Base-by-base conservation (phyloP, 2,113 vertebrate genomes). In the Leptobrachium leishanense region DNA sequence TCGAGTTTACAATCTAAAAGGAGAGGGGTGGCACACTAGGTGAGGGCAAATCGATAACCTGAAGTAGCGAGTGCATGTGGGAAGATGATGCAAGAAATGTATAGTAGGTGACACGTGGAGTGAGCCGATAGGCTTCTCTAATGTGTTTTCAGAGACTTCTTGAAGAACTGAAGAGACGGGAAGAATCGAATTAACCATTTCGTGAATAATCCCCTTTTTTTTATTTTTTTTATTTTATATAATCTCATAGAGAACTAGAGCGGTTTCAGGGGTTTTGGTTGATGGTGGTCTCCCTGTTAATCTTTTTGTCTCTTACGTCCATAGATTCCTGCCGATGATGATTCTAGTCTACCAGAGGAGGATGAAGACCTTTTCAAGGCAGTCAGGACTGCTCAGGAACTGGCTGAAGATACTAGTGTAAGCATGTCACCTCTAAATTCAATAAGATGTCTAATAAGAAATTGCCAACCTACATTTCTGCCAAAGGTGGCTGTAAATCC, bases 321-420 rank as follows among this genome's bases (percentile, higher is more conserved):
- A 77, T 79, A 94, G 93, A 84, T 94, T 42, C 81, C 86, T 82
- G 64, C 83, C 5, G 91, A 90, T 68, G 94, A 95, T 44, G 90
- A 94, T 2, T 80, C 85, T 54, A 89, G 89, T 77, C 74, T 92
- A 67, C 84, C 82, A 10, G 93, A 95, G 65, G 93, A 87, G 13
- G 95, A 95, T 77, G 94, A 95, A 79, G 92, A 95, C 84, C 83
- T 96, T 68, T 81, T 92, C 62, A 87, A 89, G 44, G 90, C 88
- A 20, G 82, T 94, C 64, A 88, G 91, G 72, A 82, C 87, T 5
- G 57, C 92, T 68, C 80, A 87, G 57, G 83, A 92, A n/a, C 90
- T 90, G 11, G 15, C 77, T 72, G 85, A 90, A 62, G 90, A 88
- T 43, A 72, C 69, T 1, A 77, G 84, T n/a, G 78, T 81, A 10